Conservation (phyloP, 2,113 vertebrate species). For the Hiodon alosoides region DNA sequence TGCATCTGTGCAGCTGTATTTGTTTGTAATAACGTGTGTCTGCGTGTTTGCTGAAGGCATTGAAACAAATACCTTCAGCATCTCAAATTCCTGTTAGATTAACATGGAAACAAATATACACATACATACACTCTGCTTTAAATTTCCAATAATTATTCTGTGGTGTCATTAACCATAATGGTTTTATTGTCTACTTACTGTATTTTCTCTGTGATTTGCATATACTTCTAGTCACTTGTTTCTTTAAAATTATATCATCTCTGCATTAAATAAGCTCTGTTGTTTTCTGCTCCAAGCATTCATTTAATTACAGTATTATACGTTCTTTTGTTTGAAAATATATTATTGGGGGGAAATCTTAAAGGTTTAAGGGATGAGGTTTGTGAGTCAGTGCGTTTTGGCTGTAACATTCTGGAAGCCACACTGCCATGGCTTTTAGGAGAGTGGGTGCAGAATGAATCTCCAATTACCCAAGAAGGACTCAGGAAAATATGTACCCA, state of each 20-base stretch:
- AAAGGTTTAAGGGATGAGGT: not conserved
- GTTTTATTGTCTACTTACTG: constrained; percentile 5
- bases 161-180: constrained; percentile 10
- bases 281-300: not conserved
- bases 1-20: no score
- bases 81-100: not conserved
- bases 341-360: constrained; percentile 5
- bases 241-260: not conserved
- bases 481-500: not conserved
- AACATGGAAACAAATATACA: not conserved
- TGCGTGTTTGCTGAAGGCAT: no score
- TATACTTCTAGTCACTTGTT: constrained; percentile 19
- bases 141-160: constrained; percentile 22
- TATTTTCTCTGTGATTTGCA: constrained; percentile 19
- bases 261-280: not conserved
- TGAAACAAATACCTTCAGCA: no score
- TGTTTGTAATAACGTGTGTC: no score
- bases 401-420: no score
- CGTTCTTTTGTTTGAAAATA: not conserved
- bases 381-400: not conserved
- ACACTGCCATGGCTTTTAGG: no score
- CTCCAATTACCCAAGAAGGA: not conserved
- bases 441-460: not conserved
- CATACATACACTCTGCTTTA: constrained; percentile 7
- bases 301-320: not conserved